phyloP scores from a whole-genome alignment of 2,113 vertebrate genomes.

The Archocentrus centrarchus region DNA sequence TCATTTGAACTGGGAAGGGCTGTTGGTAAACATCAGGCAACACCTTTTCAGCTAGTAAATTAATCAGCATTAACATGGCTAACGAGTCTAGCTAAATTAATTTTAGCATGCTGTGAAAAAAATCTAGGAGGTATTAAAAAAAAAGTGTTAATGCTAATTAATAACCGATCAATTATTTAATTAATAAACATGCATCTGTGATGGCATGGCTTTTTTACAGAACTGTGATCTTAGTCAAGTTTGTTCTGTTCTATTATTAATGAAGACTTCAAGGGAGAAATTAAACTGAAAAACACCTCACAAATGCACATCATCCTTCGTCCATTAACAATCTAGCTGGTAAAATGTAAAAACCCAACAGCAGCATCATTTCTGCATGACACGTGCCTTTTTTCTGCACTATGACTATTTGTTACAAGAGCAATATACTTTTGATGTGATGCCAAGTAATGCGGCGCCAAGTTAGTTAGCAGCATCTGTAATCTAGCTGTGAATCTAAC shows the following conservation, averaged over 20 bases:
- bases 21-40: not conserved
- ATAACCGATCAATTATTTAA: not conserved
- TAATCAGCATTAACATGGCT: not conserved
- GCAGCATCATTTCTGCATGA: not conserved
- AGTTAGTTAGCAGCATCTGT: conserved; percentile 49
- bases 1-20: not conserved
- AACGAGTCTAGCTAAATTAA: not conserved
- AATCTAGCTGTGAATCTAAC: conserved; percentile 40
- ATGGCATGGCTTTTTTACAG: not conserved
- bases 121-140: not conserved
- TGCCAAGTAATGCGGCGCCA: conserved; percentile 26
- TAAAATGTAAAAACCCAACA: not conserved
- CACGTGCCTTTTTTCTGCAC: conserved; percentile 10
- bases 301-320: not conserved
- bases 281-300: not conserved
- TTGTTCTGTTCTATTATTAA: not conserved
- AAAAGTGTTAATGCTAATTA: not conserved
- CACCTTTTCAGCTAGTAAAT: not conserved
- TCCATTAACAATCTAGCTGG: not conserved
- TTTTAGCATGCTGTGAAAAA: not conserved
- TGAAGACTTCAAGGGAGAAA: not conserved
- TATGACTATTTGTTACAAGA: conserved; percentile 5
- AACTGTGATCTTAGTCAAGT: not conserved
- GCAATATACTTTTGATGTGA: conserved; percentile 10
- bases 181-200: not conserved